phyloP scores from a whole-genome alignment of 2,888 invertebrate genomes.

The Tenthredo livida region DNA sequence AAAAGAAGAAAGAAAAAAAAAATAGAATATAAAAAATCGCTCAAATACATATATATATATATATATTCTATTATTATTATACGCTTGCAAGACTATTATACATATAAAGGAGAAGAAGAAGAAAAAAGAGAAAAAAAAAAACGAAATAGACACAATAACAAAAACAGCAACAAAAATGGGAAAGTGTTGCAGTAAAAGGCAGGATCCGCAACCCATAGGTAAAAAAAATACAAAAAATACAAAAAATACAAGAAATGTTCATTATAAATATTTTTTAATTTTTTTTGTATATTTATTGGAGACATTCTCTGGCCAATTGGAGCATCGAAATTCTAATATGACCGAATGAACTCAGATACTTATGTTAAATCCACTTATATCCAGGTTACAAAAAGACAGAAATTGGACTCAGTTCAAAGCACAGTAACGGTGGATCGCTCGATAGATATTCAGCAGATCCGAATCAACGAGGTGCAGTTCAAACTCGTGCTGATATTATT shows the following conservation, averaged over 20 bases:
- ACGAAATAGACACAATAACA: neutral
- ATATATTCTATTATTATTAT: neutral
- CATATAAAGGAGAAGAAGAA: neutral
- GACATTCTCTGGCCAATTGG: too few species aligned
- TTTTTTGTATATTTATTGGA: too few species aligned
- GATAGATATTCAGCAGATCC: conserved; percentile 91
- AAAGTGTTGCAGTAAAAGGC: conserved; percentile 93
- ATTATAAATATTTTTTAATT: too few species aligned
- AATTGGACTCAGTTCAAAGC: conserved; percentile 73
- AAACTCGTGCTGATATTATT: conserved; percentile 87
- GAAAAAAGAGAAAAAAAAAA: neutral
- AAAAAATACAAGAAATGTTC: too few species aligned
- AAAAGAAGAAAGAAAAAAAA: neutral
- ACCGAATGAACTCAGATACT: neutral
- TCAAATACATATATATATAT: too few species aligned
- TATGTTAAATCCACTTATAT: conserved; percentile 36
- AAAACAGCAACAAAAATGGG: conserved; percentile 81
- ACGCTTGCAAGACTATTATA: neutral
- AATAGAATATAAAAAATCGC: neutral
- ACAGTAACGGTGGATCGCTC: conserved; percentile 78
- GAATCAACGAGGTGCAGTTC: conserved; percentile 83
- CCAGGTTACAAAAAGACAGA: conserved; percentile 77
- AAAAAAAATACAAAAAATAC: conserved; percentile 55
- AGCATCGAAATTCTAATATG: too few species aligned
- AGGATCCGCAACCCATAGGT: conserved; percentile 86